A percentile compares a stretch with the other conserved stretches of the same genome.
Conservation (phyloP, 2,797 vertebrate species). For the Cyclura pinguis region DNA sequence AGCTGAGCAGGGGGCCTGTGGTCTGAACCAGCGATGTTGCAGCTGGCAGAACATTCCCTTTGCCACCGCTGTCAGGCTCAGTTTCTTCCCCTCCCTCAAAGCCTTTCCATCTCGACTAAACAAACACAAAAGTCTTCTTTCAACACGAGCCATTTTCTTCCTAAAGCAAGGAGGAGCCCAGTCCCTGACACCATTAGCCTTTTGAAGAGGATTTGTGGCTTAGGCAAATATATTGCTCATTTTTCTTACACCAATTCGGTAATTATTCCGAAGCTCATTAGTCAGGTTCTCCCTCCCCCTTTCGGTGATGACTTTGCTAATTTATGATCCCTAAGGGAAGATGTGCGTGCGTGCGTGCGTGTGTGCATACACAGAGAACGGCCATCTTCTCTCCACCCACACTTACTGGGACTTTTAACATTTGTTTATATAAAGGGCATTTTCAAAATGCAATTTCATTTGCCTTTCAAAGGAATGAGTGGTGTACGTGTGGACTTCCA, state of each 20-base stretch:
- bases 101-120: not conserved
- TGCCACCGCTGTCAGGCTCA: too few relatives aligned
- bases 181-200: constrained; percentile 28
- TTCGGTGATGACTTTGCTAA: constrained; percentile 56
- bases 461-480: constrained; percentile 43
- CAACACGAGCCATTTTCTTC: not conserved
- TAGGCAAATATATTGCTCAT: constrained; percentile 4
- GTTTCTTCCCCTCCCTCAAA: not conserved
- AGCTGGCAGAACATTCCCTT: not conserved
- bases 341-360: not conserved
- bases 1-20: not conserved
- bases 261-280: constrained; percentile 61
- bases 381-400: not conserved
- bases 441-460: constrained; percentile 40
- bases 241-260: constrained; percentile 49
- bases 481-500: not conserved
- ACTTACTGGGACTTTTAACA: constrained; percentile 1
- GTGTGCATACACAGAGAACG: not conserved
- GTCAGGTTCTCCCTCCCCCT: constrained; percentile 22
- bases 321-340: constrained; percentile 38
- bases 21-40: not conserved
- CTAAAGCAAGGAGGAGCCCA: constrained; percentile 16
- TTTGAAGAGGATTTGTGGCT: constrained; percentile 39
- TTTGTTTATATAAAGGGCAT: constrained; percentile 41
- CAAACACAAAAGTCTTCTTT: not conserved